A percentile compares a stretch with the other conserved stretches of the same genome.
Conservation (phyloP, 2,113 vertebrate species). For the Chaenocephalus aceratus region DNA sequence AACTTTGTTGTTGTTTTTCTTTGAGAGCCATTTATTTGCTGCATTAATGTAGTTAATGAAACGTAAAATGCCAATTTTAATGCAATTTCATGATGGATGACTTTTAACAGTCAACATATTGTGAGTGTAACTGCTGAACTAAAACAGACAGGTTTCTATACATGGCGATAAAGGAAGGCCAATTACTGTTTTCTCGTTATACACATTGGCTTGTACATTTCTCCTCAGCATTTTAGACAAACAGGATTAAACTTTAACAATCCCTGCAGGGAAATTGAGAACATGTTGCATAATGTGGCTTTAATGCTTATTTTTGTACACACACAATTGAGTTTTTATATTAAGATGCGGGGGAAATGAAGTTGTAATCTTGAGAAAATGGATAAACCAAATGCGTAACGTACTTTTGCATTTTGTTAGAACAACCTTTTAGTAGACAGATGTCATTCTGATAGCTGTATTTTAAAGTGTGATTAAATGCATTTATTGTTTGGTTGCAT, state of each 20-base stretch:
- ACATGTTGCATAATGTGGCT: conserved; percentile 17
- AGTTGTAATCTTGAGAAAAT: conserved; percentile 1
- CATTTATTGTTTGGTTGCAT: background rate
- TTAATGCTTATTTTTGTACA: background rate
- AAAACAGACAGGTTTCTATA: background rate
- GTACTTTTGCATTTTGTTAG: background rate
- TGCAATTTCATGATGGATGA: background rate
- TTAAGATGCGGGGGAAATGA: background rate
- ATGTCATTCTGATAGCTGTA: background rate
- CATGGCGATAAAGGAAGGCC: background rate
- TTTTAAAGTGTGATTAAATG: background rate
- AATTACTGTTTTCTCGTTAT: background rate
- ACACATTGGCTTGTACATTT: background rate
- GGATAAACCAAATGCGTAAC: background rate
- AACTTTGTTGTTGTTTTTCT: background rate
- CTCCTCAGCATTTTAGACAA: background rate
- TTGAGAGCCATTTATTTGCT: background rate
- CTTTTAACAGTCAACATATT: background rate
- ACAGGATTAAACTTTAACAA: conserved; percentile 24
- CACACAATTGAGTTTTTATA: no score
- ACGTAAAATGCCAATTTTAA: background rate
- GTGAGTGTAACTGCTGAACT: background rate
- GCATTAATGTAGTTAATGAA: background rate
- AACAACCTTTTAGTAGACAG: background rate
- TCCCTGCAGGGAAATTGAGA: conserved; percentile 8